A percentile compares a stretch with the other conserved stretches of the same genome.
Evolutionary conservation across 2,113 vertebrate species (phyloP).

Genomic region (Cathartes aura): DNA sequence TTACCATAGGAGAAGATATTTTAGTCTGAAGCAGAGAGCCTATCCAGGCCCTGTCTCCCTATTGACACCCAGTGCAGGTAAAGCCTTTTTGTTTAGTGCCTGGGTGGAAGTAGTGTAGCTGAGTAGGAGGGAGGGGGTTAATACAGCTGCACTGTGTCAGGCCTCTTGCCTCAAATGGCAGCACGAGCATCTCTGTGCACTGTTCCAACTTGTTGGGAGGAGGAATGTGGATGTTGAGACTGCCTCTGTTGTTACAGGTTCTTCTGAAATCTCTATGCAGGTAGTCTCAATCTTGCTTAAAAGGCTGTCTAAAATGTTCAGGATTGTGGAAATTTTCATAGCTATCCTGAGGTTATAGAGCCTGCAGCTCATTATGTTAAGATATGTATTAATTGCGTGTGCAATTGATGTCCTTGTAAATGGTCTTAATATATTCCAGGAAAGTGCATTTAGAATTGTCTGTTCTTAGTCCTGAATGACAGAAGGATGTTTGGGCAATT

Average conservation of each 20-base stretch:
- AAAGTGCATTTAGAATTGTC: conserved; percentile 27
- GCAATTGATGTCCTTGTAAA: conserved; percentile 11
- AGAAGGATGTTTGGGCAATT: conserved; percentile 52
- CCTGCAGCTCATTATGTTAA: conserved; percentile 18
- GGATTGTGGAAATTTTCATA: background rate
- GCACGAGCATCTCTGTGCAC: background rate
- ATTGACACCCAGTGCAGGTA: background rate
- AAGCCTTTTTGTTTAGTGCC: background rate
- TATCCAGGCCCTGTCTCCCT: background rate
- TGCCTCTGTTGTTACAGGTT: conserved; percentile 24
- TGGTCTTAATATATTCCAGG: conserved; percentile 21
- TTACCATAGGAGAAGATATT: background rate
- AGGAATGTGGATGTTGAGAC: conserved; percentile 32
- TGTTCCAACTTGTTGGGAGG: conserved; percentile 26
- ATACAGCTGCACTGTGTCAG: background rate
- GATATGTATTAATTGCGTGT: conserved; percentile 36
- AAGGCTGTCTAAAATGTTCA: background rate
- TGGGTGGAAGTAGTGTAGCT: background rate
- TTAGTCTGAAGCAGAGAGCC: background rate
- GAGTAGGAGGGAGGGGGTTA: background rate
- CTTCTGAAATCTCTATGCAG: background rate
- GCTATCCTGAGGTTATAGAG: background rate
- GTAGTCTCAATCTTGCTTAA: background rate
- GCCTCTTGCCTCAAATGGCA: background rate
- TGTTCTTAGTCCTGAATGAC: conserved; percentile 54